Evolutionary conservation across 2,888 invertebrate genomes (phyloP).

Genomic region (Acleris sparsana): DNA sequence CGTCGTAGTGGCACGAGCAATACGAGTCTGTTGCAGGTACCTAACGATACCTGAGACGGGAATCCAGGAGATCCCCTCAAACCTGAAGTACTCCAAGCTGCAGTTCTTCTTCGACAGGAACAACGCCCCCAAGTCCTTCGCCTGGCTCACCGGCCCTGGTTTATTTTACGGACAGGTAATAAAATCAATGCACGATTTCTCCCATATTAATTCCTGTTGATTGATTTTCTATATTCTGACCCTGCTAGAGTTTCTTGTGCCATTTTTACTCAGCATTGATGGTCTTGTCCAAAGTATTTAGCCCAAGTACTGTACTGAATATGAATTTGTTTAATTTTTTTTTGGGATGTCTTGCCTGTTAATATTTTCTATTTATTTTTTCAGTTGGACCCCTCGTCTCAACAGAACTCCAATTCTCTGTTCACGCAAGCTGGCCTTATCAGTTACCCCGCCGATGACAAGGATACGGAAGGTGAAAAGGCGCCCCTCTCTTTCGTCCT

Average conservation of each 20-base stretch:
- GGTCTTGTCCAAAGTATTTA: too few relatives aligned
- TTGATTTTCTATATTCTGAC: too few relatives aligned
- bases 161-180: constrained; percentile 90
- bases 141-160: constrained; percentile 94
- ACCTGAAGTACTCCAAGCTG: constrained; percentile 89
- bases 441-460: constrained; percentile 64
- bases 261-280: too few relatives aligned
- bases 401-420: constrained; percentile 76
- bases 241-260: too few relatives aligned
- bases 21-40: constrained; percentile 63
- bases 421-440: constrained; percentile 75
- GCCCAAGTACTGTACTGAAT: too few relatives aligned
- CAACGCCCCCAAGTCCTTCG: constrained; percentile 90
- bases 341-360: too few relatives aligned
- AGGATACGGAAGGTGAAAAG: constrained; percentile 69
- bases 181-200: background rate
- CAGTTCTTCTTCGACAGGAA: constrained; percentile 89
- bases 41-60: constrained; percentile 87
- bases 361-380: constrained; percentile 39
- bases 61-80: constrained; percentile 89
- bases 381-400: constrained; percentile 78
- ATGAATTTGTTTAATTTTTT: too few relatives aligned
- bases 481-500: constrained; percentile 90
- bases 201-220: too few relatives aligned
- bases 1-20: too few relatives aligned